Percentiles rank a stretch among this genome's conserved stretches.
These are phyloP conservation scores for Marcusenius ussheri DNA, from an alignment of 2,113 vertebrate genomes.

Conservation along the genomic window DNA sequence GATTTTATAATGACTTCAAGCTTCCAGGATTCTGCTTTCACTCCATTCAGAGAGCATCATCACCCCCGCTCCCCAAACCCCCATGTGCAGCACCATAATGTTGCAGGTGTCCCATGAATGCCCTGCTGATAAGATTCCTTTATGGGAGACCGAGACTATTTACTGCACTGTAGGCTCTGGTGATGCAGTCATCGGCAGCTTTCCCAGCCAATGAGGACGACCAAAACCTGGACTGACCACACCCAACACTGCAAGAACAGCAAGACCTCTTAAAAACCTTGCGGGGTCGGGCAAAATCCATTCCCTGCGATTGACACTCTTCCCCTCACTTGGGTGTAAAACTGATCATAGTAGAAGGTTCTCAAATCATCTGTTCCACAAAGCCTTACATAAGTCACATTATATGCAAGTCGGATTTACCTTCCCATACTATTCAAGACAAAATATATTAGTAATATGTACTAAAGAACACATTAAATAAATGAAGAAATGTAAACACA, in stretches of 20 bases:
- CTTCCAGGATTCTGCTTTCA: neutral
- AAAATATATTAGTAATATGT: neutral
- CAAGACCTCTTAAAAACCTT: neutral
- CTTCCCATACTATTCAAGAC: neutral
- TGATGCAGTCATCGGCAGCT: neutral
- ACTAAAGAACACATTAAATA: neutral
- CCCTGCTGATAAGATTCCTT: neutral
- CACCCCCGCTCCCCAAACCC: neutral
- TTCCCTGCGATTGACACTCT: neutral
- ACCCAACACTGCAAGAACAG: neutral
- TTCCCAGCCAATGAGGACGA: neutral
- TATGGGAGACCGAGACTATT: neutral
- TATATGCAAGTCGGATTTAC: neutral
- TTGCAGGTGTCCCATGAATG: slow-evolving; percentile 5
- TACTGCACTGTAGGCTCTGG: neutral
- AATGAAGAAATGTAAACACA: neutral
- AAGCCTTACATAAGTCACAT: neutral
- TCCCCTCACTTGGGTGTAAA: neutral
- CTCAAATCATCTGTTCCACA: neutral
- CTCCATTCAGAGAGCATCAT: neutral
- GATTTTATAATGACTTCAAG: neutral
- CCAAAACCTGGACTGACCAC: neutral
- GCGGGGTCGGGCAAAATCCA: neutral
- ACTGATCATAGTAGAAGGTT: neutral
- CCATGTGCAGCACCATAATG: neutral